Conservation (phyloP, 2,888 invertebrate genomes). For the Tetrapedia diversipes region DNA sequence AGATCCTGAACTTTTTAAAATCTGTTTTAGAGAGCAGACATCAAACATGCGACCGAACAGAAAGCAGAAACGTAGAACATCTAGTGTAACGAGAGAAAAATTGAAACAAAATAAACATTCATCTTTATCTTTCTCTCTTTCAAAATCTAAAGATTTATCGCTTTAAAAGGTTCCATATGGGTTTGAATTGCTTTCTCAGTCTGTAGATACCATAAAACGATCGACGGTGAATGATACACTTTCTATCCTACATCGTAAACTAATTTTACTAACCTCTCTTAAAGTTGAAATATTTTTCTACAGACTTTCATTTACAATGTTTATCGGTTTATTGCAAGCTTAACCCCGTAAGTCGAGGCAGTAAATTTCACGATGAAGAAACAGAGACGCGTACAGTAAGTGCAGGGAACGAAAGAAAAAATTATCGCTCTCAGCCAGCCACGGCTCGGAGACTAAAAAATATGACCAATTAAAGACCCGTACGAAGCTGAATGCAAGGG, state of each 20-base stretch:
- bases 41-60: no score
- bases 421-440: slow-evolving; percentile 64
- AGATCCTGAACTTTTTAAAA: no score
- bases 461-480: slow-evolving; percentile 69
- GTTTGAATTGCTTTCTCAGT: no score
- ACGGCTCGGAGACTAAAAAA: slow-evolving; percentile 64
- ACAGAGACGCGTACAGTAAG: slow-evolving; percentile 25
- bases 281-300: neutral
- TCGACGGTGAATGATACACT: no score
- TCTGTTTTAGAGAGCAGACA: no score
- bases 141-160: no score
- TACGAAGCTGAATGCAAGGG: slow-evolving; percentile 47
- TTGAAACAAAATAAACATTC: no score
- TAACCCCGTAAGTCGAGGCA: slow-evolving; percentile 25
- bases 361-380: slow-evolving; percentile 42
- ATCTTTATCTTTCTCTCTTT: no score
- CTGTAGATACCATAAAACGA: no score
- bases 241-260: neutral
- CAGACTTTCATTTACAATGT: neutral
- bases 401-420: slow-evolving; percentile 61
- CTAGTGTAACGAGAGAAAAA: no score
- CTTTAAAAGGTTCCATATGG: no score
- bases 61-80: no score
- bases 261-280: neutral
- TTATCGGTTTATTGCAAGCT: slow-evolving; percentile 9